Base-by-base conservation (phyloP, 1,140 invertebrate genomes). In the Copidosoma floridanum region DNA sequence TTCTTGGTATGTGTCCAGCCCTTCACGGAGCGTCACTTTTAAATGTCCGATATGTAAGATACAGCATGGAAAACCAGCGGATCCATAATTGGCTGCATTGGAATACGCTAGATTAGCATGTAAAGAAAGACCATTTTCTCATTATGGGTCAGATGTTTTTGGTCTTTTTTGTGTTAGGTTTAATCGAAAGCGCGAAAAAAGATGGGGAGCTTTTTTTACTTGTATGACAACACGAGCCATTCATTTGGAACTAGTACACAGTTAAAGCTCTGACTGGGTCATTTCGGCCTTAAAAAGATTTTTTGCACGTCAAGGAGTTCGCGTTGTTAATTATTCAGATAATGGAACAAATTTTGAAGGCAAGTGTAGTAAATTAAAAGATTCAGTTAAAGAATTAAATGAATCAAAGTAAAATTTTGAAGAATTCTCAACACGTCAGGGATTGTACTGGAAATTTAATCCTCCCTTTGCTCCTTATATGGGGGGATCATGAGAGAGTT, bases 201-300 rank as follows among this genome's bases (percentile, higher is more conserved):
- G 70, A 16, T 79, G 67, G 44, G 63, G 75, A 7, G 68, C 63
- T 12, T 26, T 82, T 3, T 74, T 74, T 18, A 69, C 66, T 0
- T 71, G 67, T 41, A 16, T 71, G 11, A 65, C 62, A 8, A 61
- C 64, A 2, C 21, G 67, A 38, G 71, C 69, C 1, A 57, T 72
- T 6, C 67, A 72, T 16, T 16, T 74, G 1, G 69, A 74, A 53
- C 11, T 72, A 1, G 68, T 62, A 0, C 3, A 27, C 12, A 44
- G 43, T 16, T 57, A 69, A 8, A 65, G 64, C 8, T 56, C 65
- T 1, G 67, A 68, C n/a, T 65, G 66, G 1, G 32, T 60, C 14
- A 65, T 71, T 16, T 65, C 66, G 56, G 68, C 69, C 2, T 41
- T 71, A 4, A 10, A 64, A 27, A 27, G 68, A 2, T 68, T 75